Conservation (phyloP, 2,888 invertebrate genomes). For the Caenorhabditis sp. region DNA sequence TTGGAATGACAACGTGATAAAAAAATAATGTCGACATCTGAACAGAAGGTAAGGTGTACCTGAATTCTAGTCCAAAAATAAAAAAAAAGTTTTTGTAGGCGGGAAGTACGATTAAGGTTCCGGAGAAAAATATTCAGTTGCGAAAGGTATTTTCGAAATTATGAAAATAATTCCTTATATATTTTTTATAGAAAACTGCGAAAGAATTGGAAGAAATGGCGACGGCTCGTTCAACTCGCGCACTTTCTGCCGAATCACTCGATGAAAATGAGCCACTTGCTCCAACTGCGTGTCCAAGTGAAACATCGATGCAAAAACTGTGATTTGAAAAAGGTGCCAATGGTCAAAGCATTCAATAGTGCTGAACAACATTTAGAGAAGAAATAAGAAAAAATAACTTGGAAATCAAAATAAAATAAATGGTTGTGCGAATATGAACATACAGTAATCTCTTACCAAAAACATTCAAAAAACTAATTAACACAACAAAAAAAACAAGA, state of each 20-base stretch:
- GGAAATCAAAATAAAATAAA: no score
- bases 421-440: no score
- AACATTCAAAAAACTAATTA: neutral
- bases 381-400: no score
- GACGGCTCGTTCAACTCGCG: neutral
- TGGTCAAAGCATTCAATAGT: constrained; percentile 6
- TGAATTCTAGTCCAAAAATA: no score
- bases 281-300: neutral
- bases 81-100: neutral
- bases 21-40: constrained; percentile 1
- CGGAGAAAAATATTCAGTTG: constrained; percentile 7
- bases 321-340: constrained; percentile 6
- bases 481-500: neutral
- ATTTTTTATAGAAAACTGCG: constrained; percentile 2
- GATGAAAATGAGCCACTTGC: constrained; percentile 4
- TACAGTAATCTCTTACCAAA: neutral
- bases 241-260: neutral
- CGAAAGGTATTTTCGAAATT: no score
- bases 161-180: no score
- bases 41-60: neutral
- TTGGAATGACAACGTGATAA: no score
- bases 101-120: neutral
- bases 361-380: constrained; percentile 8
- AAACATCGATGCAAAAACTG: constrained; percentile 5
- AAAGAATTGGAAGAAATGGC: constrained; percentile 12